phyloP scores from a whole-genome alignment of 2,888 invertebrate genomes.

The Thumatha senex region DNA sequence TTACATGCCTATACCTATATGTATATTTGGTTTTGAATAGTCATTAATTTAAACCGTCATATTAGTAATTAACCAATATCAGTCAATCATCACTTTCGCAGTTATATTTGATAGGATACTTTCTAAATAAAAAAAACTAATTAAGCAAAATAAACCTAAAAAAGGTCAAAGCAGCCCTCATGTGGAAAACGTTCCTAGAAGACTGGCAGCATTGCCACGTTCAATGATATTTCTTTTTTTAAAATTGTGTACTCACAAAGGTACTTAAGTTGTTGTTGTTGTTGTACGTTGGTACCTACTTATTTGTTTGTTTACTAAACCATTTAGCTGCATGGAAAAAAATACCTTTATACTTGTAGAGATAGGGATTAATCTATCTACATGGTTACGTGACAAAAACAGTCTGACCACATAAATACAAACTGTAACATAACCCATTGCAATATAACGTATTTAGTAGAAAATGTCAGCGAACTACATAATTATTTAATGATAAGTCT shows the following conservation, averaged over 20 bases:
- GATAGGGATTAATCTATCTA: slow-evolving; percentile 2
- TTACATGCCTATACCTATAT: too few relatives aligned
- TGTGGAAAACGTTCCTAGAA: too few relatives aligned
- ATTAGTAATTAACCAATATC: too few relatives aligned
- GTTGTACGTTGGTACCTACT: neutral
- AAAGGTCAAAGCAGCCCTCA: too few relatives aligned
- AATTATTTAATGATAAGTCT: slow-evolving; percentile 2
- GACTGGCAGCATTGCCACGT: too few relatives aligned
- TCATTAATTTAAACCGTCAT: neutral
- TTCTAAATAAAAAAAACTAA: too few relatives aligned
- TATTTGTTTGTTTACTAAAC: neutral
- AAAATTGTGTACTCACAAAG: neutral
- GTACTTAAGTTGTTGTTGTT: neutral
- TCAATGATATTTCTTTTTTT: neutral
- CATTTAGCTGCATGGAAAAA: neutral
- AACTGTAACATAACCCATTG: slow-evolving; percentile 3
- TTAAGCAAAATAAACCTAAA: too few relatives aligned
- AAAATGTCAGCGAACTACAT: neutral
- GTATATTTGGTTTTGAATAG: neutral
- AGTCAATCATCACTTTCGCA: too few relatives aligned
- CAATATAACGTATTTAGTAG: neutral
- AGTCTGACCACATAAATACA: slow-evolving; percentile 7
- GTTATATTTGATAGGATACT: too few relatives aligned
- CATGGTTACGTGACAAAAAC: neutral
- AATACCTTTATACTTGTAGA: neutral